Conservation (phyloP, 2,888 invertebrate genomes). For the Malthinus flaveolus region DNA sequence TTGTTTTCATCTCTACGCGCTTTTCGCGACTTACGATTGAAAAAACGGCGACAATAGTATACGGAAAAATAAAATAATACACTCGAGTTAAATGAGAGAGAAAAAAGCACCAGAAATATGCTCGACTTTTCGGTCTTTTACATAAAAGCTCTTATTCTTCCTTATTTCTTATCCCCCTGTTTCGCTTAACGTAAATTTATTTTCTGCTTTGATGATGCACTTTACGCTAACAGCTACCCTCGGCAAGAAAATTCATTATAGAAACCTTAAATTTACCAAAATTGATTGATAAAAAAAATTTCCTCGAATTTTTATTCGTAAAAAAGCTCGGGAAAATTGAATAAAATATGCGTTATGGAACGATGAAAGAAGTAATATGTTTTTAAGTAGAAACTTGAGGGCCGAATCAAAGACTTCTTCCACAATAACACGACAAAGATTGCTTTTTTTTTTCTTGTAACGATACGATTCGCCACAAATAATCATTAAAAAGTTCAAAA, state of each 20-base stretch:
- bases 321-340: too few species aligned
- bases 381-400: too few species aligned
- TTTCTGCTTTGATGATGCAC: constrained; percentile 25
- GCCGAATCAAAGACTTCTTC: too few species aligned
- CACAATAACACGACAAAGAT: too few species aligned
- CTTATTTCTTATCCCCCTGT: constrained; percentile 19
- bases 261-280: constrained; percentile 1
- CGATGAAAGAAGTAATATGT: too few species aligned
- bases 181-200: constrained; percentile 24
- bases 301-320: neutral
- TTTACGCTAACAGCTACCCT: constrained; percentile 18
- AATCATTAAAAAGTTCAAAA: too few species aligned
- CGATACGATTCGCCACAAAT: too few species aligned
- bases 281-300: neutral
- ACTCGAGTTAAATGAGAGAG: constrained; percentile 19
- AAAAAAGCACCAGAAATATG: constrained; percentile 14
- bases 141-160: constrained; percentile 18
- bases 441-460: too few species aligned
- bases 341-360: too few species aligned
- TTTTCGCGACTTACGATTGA: constrained; percentile 18
- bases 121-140: constrained; percentile 24
- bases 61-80: constrained; percentile 23
- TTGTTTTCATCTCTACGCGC: constrained; percentile 21
- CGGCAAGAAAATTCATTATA: constrained; percentile 11
- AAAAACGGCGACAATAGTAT: constrained; percentile 20